These are phyloP conservation scores for Eilema caniola DNA, from an alignment of 2,888 invertebrate genomes.

Conservation along the genomic window DNA sequence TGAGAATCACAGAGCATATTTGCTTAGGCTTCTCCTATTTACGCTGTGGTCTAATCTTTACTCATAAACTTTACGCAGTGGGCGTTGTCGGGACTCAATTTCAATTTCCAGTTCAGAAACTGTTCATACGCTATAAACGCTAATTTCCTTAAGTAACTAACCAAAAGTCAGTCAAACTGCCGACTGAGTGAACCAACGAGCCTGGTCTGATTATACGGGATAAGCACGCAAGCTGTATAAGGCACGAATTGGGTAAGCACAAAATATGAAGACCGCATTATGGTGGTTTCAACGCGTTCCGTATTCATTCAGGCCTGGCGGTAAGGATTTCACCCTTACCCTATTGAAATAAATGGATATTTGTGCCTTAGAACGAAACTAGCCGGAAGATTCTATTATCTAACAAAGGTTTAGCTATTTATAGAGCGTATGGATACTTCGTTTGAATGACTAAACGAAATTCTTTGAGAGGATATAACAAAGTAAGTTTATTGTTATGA, in stretches of 20 bases:
- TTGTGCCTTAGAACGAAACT: constrained; percentile 46
- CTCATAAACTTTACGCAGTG: neutral
- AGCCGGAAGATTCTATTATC: constrained; percentile 39
- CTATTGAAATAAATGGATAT: constrained; percentile 57
- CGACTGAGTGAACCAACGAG: constrained; percentile 15
- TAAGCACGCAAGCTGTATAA: constrained; percentile 28
- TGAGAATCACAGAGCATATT: neutral
- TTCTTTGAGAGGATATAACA: constrained; percentile 11
- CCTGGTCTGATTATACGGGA: constrained; percentile 22
- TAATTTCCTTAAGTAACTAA: neutral
- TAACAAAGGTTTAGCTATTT: constrained; percentile 34
- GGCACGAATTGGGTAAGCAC: constrained; percentile 39
- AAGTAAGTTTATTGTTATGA: neutral
- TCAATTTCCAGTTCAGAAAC: neutral
- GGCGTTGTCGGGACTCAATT: neutral
- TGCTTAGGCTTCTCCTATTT: too few relatives aligned
- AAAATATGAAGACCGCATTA: constrained; percentile 50
- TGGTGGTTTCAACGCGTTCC: constrained; percentile 39
- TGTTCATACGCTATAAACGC: neutral
- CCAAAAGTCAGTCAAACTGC: constrained; percentile 16
- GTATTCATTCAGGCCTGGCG: constrained; percentile 43
- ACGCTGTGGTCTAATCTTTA: neutral
- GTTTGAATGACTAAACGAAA: constrained; percentile 10
- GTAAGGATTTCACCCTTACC: constrained; percentile 40
- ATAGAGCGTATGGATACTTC: constrained; percentile 16